Evolutionary conservation across 2,797 vertebrate species (phyloP), one percentile per base, ranked within the genome.

Genomic region (Thaleichthys pacificus): DNA sequence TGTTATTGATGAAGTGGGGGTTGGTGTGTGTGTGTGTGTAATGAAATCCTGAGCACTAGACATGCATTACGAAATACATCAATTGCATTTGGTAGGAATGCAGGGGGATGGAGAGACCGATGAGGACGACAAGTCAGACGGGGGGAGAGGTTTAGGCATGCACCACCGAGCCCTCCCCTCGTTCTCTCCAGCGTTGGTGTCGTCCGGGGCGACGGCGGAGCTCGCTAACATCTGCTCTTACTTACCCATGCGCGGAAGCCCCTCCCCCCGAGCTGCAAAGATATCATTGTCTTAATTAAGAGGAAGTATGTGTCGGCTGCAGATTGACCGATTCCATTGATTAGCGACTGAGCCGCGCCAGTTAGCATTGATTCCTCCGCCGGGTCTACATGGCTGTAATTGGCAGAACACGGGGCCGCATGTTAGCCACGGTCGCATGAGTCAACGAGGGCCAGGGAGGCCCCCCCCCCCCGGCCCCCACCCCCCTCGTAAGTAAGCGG

Each of bases 231-330:
- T 92, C 91, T 92, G 90, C 89, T 92, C 92, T 93, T 93, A 94
- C 95, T 94, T 94, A 94, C 94, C 92, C 91, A 85, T 87, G 88
- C 85, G 89, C 2, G 2, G 42, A 47, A 47, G 42, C 42, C 38
- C 38, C 17, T 4, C 51, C 51, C 15, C 93, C 91, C 93, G 91
- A 66, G 90, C 93, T 91, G 86, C 86, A 84, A 0, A 91, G 93
- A 94, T 94, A 95, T 95, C 92, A 94, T 93, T 94, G 93, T 95
- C 93, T 95, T 95, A 94, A 96, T 95, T 96, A 96, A 94, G 93
- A 95, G 93, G 89, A 95, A 93, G 91, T 92, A 95, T 94, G 92
- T 92, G 92, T 93, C 92, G 91, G 89, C 89, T 90, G 89, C 91
- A 93, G 93, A 95, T 94, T 94, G 94, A 96, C 93, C 92, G 93